Conservation (phyloP, 1,140 invertebrate species). For the Apolygus lucorum region DNA sequence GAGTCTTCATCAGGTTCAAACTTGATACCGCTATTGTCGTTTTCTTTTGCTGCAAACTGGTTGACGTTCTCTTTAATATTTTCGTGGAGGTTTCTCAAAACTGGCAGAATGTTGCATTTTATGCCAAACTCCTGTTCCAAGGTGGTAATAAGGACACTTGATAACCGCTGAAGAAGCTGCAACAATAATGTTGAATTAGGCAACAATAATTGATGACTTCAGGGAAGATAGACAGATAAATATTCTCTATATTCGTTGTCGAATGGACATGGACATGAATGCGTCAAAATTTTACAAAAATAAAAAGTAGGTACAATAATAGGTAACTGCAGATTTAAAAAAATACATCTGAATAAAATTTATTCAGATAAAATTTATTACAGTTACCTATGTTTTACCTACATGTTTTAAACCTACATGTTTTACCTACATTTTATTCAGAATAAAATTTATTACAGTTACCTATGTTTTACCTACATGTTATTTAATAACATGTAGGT, state of each 20-base stretch:
- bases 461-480: too few relatives aligned
- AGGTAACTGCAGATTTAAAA: too few relatives aligned
- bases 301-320: too few relatives aligned
- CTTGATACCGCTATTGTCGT: background rate
- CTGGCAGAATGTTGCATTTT: background rate
- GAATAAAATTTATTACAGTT: too few relatives aligned
- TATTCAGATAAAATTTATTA: too few relatives aligned
- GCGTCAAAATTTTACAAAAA: too few relatives aligned
- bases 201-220: background rate
- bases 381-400: too few relatives aligned
- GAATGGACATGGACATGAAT: too few relatives aligned
- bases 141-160: background rate
- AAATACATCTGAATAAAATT: too few relatives aligned
- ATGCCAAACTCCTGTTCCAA: slow-evolving; percentile 4
- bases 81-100: background rate
- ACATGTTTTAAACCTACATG: too few relatives aligned
- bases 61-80: background rate
- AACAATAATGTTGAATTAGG: background rate
- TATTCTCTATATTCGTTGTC: background rate
- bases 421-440: too few relatives aligned
- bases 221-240: background rate
- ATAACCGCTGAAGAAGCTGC: background rate
- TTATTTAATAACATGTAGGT: too few relatives aligned
- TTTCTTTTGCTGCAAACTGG: background rate
- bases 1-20: background rate